Evolutionary conservation across 2,113 vertebrate species (phyloP).

Genomic region (Actenoides lindsayi): DNA sequence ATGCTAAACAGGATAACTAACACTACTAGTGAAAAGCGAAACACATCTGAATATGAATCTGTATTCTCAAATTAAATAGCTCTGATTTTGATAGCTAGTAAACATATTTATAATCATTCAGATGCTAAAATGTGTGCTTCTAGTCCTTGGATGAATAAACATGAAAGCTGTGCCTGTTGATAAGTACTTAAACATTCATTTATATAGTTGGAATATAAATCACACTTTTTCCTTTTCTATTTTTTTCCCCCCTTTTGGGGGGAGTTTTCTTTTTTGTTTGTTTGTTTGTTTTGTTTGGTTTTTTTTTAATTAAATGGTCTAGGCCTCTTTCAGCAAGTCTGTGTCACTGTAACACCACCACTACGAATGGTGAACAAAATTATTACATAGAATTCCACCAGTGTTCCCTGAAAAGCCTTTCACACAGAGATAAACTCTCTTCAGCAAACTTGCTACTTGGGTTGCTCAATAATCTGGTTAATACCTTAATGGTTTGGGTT

Average conservation of each 20-base stretch:
- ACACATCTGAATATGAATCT: slow-evolving; percentile 60
- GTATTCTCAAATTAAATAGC: slow-evolving; percentile 62
- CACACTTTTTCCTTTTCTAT: not conserved
- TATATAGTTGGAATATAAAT: slow-evolving; percentile 44
- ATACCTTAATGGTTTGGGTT: not conserved
- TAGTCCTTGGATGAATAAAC: slow-evolving; percentile 59
- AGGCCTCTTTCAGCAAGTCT: not conserved
- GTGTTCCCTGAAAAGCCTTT: not conserved
- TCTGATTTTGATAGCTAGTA: slow-evolving; percentile 66
- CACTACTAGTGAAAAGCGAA: slow-evolving; percentile 11
- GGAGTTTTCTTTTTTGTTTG: too few species aligned
- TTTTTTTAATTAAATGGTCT: not conserved
- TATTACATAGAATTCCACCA: not conserved
- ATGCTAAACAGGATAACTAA: slow-evolving; percentile 20
- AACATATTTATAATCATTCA: slow-evolving; percentile 62
- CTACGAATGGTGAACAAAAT: not conserved
- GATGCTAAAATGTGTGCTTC: slow-evolving; percentile 65
- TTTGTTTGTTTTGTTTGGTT: not conserved
- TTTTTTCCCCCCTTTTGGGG: not conserved
- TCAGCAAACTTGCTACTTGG: not conserved
- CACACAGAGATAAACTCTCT: not conserved
- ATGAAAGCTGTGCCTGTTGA: slow-evolving; percentile 54
- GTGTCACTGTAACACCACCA: not conserved
- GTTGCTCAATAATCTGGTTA: not conserved
- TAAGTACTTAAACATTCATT: slow-evolving; percentile 46